Conservation (phyloP, 2,113 vertebrate genomes). For the Vombatus ursinus region DNA sequence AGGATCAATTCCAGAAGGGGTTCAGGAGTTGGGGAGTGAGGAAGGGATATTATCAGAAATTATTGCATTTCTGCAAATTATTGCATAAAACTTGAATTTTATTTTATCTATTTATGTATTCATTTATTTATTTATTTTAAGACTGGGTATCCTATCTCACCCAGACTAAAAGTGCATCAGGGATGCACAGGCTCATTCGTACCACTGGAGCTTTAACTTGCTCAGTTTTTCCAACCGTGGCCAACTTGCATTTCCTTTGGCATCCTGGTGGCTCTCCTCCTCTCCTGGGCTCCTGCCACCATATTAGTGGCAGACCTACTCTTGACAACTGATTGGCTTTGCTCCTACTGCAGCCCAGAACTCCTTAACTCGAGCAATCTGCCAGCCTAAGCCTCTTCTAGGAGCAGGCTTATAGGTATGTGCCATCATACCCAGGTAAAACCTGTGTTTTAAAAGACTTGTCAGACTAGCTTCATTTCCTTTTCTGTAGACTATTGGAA, state of each 20-base stretch:
- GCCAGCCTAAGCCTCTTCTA: background rate
- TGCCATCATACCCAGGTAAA: background rate
- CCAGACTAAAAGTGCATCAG: background rate
- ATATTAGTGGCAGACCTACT: background rate
- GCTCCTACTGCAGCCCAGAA: background rate
- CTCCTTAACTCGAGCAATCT: background rate
- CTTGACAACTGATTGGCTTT: background rate
- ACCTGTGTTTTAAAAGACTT: background rate
- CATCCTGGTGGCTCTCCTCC: background rate
- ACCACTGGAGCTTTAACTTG: background rate
- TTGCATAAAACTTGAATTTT: background rate
- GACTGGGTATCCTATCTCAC: background rate
- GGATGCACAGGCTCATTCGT: background rate
- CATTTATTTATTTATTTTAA: background rate
- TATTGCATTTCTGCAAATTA: too few relatives aligned
- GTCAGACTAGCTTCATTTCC: background rate
- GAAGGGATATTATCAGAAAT: background rate
- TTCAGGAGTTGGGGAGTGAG: background rate
- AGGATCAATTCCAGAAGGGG: background rate
- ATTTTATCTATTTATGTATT: background rate
- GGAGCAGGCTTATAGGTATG: background rate
- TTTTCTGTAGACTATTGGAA: background rate
- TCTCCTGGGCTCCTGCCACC: background rate
- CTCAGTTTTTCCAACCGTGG: background rate
- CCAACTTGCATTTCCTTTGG: background rate